Conservation (phyloP, 2,797 vertebrate genomes). For the Microtus californicus region DNA sequence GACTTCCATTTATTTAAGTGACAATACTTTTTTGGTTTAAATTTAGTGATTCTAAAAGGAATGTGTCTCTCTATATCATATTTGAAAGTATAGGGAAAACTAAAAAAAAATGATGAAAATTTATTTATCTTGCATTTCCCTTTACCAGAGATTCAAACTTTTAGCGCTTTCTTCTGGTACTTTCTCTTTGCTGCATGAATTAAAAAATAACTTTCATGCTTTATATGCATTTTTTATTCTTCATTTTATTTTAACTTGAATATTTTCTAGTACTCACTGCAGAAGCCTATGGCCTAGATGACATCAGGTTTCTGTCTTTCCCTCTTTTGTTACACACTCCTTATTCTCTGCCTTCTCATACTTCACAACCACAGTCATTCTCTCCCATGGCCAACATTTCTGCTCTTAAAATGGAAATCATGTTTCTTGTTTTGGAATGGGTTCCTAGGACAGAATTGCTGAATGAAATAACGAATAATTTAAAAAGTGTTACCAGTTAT, state of each 20-base stretch:
- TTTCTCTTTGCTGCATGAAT: constrained; percentile 33
- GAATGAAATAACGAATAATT: not conserved
- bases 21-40: not conserved
- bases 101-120: not conserved
- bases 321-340: not conserved
- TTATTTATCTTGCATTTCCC: not conserved
- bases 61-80: not conserved
- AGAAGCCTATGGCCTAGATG: not conserved
- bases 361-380: constrained; percentile 3
- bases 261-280: not conserved
- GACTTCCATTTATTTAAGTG: constrained; percentile 3
- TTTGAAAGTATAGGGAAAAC: constrained; percentile 16
- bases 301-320: not conserved
- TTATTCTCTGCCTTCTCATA: constrained; percentile 18
- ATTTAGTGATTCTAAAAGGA: constrained; percentile 27
- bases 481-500: not conserved
- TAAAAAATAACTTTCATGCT: constrained; percentile 13
- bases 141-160: not conserved
- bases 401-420: not conserved
- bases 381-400: not conserved
- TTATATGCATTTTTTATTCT: not conserved
- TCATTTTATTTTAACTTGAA: not conserved
- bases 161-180: not conserved
- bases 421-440: not conserved
- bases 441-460: not conserved